Evolutionary conservation across 2,888 invertebrate species (phyloP), one percentile per base, ranked within the genome.

Genomic region (Aporophyla nigra): DNA sequence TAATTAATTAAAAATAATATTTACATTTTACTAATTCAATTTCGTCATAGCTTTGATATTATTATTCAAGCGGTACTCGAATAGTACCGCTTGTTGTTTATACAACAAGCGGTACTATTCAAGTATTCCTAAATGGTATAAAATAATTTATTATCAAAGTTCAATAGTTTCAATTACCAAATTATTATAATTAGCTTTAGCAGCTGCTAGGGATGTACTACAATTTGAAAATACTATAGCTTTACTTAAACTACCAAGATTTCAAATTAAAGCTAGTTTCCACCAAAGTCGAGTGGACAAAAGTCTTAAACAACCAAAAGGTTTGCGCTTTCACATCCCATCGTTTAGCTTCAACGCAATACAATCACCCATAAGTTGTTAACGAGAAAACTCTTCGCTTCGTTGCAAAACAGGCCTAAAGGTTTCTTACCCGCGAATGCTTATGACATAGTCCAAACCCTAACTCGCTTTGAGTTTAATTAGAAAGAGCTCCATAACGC

Each of bases 401-500:
- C 49, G 3, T 0, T n/a, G 9, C 7, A 6, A 53, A n/a, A 10
- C 5, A 5, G 14, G 16, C 16, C 5, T 51, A 40, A 9, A 46
- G 16, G 27, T 21, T 3, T 51, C 21, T 24, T 14, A 33, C 40
- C 40, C 85, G 77, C 71, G 68, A 4, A n/a, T 46, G 66, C 85
- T 82, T 53, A 27, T 71, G 19, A 80, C 86, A 86, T 76, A 46
- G 65, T 61, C 90, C 82, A 49, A 3, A 74, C 83, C 79, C 83
- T 82, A 88, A 87, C 87, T 90, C 92, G 91, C 91, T 92, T 90
- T 92, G 91, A 91, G 93, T 95, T 96, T 96, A 96, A 96, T 96
- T 96, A 96, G 95, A 96, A 96, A 95, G 93, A 96, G 95, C 91
- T 94, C 93, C 93, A 94, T 95, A 95, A 94, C 94, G 94, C 94